These are phyloP conservation scores for Drosophila suboccidentalis DNA, from an alignment of 2,888 invertebrate species.

Conservation along the genomic window DNA sequence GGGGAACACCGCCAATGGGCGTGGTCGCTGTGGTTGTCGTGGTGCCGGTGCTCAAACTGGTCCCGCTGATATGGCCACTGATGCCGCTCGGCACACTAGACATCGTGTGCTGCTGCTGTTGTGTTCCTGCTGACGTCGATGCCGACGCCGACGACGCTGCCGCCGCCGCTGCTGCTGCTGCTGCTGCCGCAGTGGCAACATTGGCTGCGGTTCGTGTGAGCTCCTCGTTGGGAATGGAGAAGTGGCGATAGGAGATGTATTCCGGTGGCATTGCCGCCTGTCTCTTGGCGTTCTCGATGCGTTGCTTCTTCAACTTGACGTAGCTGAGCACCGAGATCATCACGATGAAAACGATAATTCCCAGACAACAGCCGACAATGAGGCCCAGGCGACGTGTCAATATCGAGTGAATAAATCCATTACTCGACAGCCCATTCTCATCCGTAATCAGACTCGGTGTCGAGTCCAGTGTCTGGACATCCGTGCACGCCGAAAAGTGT, in stretches of 20 bases:
- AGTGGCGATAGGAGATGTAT: constrained; percentile 92
- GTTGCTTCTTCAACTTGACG: constrained; percentile 93
- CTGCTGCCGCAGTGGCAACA: constrained; percentile 39
- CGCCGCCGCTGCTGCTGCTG: constrained; percentile 32
- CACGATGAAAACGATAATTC: constrained; percentile 93
- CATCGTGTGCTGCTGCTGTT: constrained; percentile 17
- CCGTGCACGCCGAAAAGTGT: constrained; percentile 91
- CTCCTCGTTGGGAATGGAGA: constrained; percentile 90
- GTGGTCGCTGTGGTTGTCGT: constrained; percentile 80
- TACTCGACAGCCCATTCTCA: constrained; percentile 88
- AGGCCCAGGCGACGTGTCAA: constrained; percentile 93
- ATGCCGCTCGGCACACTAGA: constrained; percentile 85
- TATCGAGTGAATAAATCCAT: constrained; percentile 91
- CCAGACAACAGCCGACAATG: constrained; percentile 94
- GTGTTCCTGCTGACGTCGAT: constrained; percentile 2
- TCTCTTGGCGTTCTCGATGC: constrained; percentile 90
- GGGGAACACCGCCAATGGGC: constrained; percentile 67
- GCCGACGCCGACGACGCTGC: constrained; percentile 2
- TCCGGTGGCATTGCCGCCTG: constrained; percentile 91
- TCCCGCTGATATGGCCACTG: constrained; percentile 85
- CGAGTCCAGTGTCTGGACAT: constrained; percentile 91
- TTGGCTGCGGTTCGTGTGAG: constrained; percentile 74
- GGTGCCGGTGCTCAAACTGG: constrained; percentile 82
- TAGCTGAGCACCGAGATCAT: constrained; percentile 94
- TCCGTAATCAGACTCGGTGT: constrained; percentile 88